phyloP scores from a whole-genome alignment of 92 coral and sea anemone species.

The Hydrozoanthus gracilis region DNA sequence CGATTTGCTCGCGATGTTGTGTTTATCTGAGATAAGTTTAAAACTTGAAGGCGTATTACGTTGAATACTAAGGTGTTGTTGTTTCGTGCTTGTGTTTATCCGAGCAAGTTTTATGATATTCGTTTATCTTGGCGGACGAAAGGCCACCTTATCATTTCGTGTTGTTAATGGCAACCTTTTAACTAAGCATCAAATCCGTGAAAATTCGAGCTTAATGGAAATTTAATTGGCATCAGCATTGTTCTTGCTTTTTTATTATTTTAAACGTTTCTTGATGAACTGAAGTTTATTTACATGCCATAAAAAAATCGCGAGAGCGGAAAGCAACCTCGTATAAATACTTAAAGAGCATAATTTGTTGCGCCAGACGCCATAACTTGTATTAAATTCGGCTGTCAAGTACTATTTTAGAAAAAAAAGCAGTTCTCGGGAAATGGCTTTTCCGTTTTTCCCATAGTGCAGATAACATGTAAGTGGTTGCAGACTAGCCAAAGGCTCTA shows the following conservation, averaged over 20 bases:
- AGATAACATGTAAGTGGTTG: conserved; percentile 52
- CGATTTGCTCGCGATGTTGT: neutral
- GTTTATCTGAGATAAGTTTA: neutral
- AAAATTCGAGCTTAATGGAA: conserved; percentile 97
- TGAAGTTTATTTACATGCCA: conserved; percentile 19
- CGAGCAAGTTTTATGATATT: conserved; percentile 17
- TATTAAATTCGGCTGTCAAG: conserved; percentile 38
- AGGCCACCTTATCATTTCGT: conserved; percentile 73
- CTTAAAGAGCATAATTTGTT: conserved; percentile 2
- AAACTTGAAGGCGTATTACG: neutral
- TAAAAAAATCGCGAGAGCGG: conserved; percentile 3
- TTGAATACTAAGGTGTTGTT: conserved; percentile 3
- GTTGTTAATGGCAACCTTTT: conserved; percentile 98
- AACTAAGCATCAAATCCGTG: conserved; percentile 89
- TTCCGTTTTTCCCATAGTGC: neutral
- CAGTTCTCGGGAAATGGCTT: conserved; percentile 32
- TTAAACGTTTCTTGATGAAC: conserved; percentile 74
- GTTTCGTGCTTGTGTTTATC: conserved; percentile 17
- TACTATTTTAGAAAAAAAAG: conserved; percentile 8
- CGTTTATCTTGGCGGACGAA: conserved; percentile 18
- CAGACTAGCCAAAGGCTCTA: conserved; percentile 74
- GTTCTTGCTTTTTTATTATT: conserved; percentile 71
- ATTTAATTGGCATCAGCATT: conserved; percentile 98
- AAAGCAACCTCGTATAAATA: conserved; percentile 16
- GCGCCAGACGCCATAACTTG: conserved; percentile 13